A percentile compares a stretch with the other conserved stretches of the same genome.
phyloP scores from a whole-genome alignment of 2,113 vertebrate genomes.

The Ophthalmolycus amberensis region DNA sequence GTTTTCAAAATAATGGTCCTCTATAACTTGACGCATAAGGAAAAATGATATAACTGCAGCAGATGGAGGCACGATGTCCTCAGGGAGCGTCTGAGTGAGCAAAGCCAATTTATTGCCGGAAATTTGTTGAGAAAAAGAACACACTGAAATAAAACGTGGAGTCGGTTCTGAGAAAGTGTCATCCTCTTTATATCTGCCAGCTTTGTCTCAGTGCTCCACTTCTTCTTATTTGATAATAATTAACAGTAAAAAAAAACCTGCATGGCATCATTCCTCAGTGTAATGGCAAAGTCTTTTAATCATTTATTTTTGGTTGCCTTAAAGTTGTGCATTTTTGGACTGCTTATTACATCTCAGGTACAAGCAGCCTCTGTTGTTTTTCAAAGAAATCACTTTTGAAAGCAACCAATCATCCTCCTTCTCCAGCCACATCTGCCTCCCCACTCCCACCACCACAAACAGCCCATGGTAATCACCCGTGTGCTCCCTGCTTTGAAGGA shows the following conservation, averaged over 20 bases:
- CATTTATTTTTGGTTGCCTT: constrained; percentile 28
- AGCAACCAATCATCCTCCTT: constrained; percentile 69
- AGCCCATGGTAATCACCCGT: constrained; percentile 67
- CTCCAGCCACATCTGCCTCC: constrained; percentile 54
- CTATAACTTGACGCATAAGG: constrained; percentile 5
- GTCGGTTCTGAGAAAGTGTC: constrained; percentile 51
- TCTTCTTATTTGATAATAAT: constrained; percentile 44
- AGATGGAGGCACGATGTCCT: constrained; percentile 67
- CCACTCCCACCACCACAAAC: constrained; percentile 61
- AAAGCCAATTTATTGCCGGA: constrained; percentile 49
- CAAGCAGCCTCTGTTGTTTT: constrained; percentile 48
- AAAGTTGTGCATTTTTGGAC: constrained; percentile 31
- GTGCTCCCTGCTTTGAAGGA: constrained; percentile 54
- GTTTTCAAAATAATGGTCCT: constrained; percentile 27
- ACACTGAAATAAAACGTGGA: constrained; percentile 50
- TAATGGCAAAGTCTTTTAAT: constrained; percentile 11
- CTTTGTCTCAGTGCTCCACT: constrained; percentile 36
- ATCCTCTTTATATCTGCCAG: constrained; percentile 45
- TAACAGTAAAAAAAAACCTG: constrained; percentile 37
- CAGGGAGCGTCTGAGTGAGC: constrained; percentile 46
- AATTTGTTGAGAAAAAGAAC: constrained; percentile 38
- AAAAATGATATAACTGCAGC: constrained; percentile 49
- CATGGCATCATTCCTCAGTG: constrained; percentile 15
- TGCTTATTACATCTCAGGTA: constrained; percentile 39
- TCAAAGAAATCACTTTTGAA: constrained; percentile 74